Conservation (phyloP, 2,113 vertebrate species). For the Tricholaema leucomelas region DNA sequence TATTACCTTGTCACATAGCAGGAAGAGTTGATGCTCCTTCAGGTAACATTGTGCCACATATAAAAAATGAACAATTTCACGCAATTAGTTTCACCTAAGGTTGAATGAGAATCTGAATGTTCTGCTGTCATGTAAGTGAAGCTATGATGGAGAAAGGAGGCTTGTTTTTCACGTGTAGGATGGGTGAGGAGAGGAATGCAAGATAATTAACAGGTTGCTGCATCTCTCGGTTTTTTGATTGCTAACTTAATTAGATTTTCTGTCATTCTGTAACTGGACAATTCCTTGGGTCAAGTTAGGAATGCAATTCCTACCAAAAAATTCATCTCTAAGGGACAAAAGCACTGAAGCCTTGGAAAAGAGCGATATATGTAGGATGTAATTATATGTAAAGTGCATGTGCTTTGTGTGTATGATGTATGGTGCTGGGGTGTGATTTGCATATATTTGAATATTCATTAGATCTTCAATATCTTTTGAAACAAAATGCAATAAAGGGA, state of each 20-base stretch:
- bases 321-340: background rate
- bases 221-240: background rate
- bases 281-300: background rate
- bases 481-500: constrained; percentile 50
- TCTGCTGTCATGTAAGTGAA: background rate
- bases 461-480: constrained; percentile 34
- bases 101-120: background rate
- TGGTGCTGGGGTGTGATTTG: background rate
- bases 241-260: background rate
- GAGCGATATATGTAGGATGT: background rate
- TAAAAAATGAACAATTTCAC: constrained; percentile 11
- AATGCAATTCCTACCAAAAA: background rate
- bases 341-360: background rate
- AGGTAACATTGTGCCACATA: constrained; percentile 10
- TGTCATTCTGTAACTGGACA: background rate
- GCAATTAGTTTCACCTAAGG: constrained; percentile 18
- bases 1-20: background rate
- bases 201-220: background rate
- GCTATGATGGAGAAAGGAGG: background rate
- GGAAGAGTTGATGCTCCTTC: constrained; percentile 11
- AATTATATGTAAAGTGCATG: constrained; percentile 2
- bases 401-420: background rate
- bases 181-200: background rate
- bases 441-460: constrained; percentile 65
- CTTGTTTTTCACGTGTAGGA: background rate